A percentile compares a stretch with the other conserved stretches of the same genome.
phyloP scores from a whole-genome alignment of 2,113 vertebrate genomes.

The Sinocyclocheilus grahami region DNA sequence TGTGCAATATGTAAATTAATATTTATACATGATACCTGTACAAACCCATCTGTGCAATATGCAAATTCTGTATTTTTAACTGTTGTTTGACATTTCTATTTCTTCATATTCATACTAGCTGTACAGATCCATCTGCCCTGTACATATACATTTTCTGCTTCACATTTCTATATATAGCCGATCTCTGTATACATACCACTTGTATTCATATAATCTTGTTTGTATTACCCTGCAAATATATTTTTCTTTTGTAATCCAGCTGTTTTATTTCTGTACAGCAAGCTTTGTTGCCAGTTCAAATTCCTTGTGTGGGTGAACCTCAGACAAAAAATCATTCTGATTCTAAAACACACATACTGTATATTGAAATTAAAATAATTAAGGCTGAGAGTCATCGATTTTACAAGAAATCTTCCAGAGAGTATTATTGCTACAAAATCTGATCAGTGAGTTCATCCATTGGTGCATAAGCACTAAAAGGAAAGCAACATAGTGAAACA shows the following conservation, averaged over 20 bases:
- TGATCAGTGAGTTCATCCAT: neutral
- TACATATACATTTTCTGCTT: neutral
- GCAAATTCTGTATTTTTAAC: neutral
- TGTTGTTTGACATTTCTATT: neutral
- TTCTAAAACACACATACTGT: neutral
- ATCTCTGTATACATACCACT: neutral
- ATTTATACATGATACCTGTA: slow-evolving; percentile 9
- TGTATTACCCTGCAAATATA: neutral
- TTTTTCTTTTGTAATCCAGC: neutral
- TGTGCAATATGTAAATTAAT: neutral
- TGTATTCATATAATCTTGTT: neutral
- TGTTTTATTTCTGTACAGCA: neutral
- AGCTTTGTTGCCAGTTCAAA: neutral
- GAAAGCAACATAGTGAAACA: neutral
- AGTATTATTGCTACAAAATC: neutral
- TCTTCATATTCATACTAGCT: neutral
- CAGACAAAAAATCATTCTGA: neutral
- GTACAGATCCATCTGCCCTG: neutral
- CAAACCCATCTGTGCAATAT: neutral
- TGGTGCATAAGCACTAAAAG: neutral
- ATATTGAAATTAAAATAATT: slow-evolving; percentile 8
- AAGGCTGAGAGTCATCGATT: neutral
- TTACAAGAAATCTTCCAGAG: neutral
- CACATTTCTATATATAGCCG: neutral
- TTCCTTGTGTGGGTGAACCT: neutral